A percentile compares a stretch with the other conserved stretches of the same genome.
Conservation (phyloP, 2,888 invertebrate species). For the Drosophila borealis region DNA sequence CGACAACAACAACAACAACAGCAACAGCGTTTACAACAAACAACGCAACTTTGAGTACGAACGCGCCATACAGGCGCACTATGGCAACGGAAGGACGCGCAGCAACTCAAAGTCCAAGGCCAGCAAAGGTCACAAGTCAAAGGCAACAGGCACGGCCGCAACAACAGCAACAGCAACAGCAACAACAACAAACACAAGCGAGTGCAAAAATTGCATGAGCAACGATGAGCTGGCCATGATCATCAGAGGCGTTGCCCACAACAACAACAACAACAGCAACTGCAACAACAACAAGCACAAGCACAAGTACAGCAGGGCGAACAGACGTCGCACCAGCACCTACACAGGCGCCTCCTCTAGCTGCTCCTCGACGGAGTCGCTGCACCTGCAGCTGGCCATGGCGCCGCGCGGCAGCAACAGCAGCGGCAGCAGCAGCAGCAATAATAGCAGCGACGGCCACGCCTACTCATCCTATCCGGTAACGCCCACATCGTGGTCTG, state of each 20-base stretch:
- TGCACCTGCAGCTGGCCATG: conserved; percentile 48
- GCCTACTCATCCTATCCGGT: conserved; percentile 63
- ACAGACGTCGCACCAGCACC: conserved; percentile 42
- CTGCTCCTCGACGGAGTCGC: conserved; percentile 74
- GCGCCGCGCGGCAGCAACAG: conserved; percentile 43
- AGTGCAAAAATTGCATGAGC: conserved; percentile 67
- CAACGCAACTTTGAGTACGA: conserved; percentile 80
- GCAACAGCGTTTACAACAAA: conserved; percentile 51
- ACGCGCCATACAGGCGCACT: conserved; percentile 78
- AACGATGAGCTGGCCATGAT: conserved; percentile 71
- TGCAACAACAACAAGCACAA: conserved; percentile 9
- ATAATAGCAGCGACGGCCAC: conserved; percentile 24
- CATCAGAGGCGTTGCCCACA: conserved; percentile 61
- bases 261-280: conserved; percentile 25
- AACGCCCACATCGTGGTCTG: conserved; percentile 76
- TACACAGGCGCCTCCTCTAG: conserved; percentile 54
- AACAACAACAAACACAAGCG: conserved; percentile 5
- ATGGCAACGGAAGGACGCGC: conserved; percentile 54
- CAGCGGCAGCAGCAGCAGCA: conserved; percentile 31
- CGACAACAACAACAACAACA: conserved; percentile 27
- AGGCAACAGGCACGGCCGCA: conserved; percentile 9
- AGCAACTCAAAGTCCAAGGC: conserved; percentile 38
- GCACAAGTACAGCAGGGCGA: conserved; percentile 3
- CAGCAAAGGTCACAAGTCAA: conserved; percentile 47
- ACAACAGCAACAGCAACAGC: conserved; percentile 10